These are phyloP conservation scores for Melanerpes aurifrons DNA, from an alignment of 2,113 vertebrate genomes.

Conservation along the genomic window DNA sequence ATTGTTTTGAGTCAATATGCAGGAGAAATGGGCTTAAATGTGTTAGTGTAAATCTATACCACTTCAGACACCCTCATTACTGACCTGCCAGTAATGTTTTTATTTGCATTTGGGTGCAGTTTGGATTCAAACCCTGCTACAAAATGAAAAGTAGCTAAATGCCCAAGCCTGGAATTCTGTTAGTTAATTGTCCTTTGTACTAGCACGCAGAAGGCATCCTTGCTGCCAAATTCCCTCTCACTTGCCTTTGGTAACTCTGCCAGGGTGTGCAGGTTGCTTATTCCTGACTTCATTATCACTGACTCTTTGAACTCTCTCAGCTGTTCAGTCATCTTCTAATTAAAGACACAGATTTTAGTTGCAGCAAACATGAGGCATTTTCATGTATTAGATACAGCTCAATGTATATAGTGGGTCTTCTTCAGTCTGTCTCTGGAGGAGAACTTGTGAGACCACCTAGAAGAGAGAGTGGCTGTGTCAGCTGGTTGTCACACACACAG, in stretches of 20 bases:
- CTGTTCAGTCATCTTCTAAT: neutral
- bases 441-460: constrained; percentile 48
- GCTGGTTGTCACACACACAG: neutral
- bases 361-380: neutral
- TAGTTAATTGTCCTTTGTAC: neutral
- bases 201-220: neutral
- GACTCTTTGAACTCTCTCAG: neutral
- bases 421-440: neutral
- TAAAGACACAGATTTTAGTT: neutral
- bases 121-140: neutral
- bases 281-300: neutral
- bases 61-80: neutral
- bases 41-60: neutral
- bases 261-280: neutral
- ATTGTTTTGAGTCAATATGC: neutral
- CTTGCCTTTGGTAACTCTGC: neutral
- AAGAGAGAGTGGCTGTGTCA: neutral
- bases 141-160: neutral
- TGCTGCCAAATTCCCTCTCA: neutral
- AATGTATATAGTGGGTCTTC: neutral
- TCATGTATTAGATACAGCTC: neutral
- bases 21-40: neutral
- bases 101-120: neutral
- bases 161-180: neutral
- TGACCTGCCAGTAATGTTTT: neutral